Percentiles rank a stretch among this genome's conserved stretches.
Evolutionary conservation across 2,888 invertebrate species (phyloP).

Genomic region (Frankliniella fusca): DNA sequence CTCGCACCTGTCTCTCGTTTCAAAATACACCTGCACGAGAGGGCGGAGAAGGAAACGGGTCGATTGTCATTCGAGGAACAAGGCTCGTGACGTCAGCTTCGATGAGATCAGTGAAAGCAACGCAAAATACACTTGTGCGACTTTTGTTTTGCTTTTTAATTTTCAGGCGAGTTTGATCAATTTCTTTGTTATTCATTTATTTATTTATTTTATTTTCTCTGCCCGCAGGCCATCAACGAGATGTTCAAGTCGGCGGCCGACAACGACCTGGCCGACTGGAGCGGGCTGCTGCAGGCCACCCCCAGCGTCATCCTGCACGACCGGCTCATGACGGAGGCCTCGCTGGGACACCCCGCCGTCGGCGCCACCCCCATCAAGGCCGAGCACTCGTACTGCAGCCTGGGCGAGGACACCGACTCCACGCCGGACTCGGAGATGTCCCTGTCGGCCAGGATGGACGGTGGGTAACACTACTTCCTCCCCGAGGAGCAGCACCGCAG

Average conservation of each 20-base stretch:
- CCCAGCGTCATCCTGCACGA: slow-evolving; percentile 77
- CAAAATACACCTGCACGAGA: too few relatives aligned
- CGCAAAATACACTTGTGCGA: too few relatives aligned
- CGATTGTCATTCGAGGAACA: too few relatives aligned
- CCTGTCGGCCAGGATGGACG: slow-evolving; percentile 3
- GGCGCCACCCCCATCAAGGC: slow-evolving; percentile 74
- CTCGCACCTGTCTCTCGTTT: too few relatives aligned
- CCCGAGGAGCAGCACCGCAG: too few relatives aligned
- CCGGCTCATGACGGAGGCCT: slow-evolving; percentile 83
- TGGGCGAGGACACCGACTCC: slow-evolving; percentile 14
- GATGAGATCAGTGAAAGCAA: too few relatives aligned
- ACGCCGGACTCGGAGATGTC: slow-evolving; percentile 11
- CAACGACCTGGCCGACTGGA: slow-evolving; percentile 46
- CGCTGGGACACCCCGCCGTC: slow-evolving; percentile 55
- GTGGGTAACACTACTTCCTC: background rate
- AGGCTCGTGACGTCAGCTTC: too few relatives aligned
- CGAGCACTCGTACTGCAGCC: slow-evolving; percentile 83
- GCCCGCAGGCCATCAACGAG: slow-evolving; percentile 60
- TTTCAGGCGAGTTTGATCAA: background rate
- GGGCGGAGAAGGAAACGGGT: too few relatives aligned
- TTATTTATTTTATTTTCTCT: background rate
- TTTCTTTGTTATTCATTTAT: background rate
- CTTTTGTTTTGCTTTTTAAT: too few relatives aligned
- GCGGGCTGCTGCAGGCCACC: slow-evolving; percentile 53
- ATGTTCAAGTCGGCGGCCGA: slow-evolving; percentile 57